phyloP scores from a whole-genome alignment of 1,140 invertebrate genomes.

The Carposina sasakii region DNA sequence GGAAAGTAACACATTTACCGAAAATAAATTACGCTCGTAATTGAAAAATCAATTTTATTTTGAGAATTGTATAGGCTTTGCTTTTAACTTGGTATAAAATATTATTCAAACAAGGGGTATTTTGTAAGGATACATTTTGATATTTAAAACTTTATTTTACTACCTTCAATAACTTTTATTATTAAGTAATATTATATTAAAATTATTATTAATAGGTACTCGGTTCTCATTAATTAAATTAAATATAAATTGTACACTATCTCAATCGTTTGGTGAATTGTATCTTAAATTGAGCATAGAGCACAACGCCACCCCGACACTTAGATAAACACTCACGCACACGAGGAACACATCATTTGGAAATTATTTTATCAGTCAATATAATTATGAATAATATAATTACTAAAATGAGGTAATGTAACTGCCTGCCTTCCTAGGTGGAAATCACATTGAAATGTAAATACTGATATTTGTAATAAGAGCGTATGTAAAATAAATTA shows the following conservation, averaged over 20 bases:
- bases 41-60: constrained; percentile 45
- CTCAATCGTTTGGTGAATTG: constrained; percentile 69
- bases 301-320: constrained; percentile 68
- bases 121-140: constrained; percentile 38
- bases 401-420: constrained; percentile 64
- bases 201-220: constrained; percentile 71
- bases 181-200: constrained; percentile 71
- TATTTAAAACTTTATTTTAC: constrained; percentile 48
- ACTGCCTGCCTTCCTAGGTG: constrained; percentile 58
- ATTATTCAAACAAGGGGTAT: constrained; percentile 44
- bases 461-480: constrained; percentile 64
- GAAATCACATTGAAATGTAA: constrained; percentile 61
- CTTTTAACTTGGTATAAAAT: constrained; percentile 46
- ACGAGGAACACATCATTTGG: constrained; percentile 65
- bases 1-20: constrained; percentile 12
- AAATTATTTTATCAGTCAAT: constrained; percentile 69
- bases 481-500: constrained; percentile 34
- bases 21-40: too few species aligned
- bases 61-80: constrained; percentile 44
- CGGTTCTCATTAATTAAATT: constrained; percentile 67
- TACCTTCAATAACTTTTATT: constrained; percentile 62
- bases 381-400: constrained; percentile 61
- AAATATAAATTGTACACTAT: constrained; percentile 68
- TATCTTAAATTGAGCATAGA: constrained; percentile 72
- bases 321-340: constrained; percentile 51